A percentile compares a stretch with the other conserved stretches of the same genome.
Conservation (phyloP, 1,140 invertebrate species). For the Phocides pigmalion region DNA sequence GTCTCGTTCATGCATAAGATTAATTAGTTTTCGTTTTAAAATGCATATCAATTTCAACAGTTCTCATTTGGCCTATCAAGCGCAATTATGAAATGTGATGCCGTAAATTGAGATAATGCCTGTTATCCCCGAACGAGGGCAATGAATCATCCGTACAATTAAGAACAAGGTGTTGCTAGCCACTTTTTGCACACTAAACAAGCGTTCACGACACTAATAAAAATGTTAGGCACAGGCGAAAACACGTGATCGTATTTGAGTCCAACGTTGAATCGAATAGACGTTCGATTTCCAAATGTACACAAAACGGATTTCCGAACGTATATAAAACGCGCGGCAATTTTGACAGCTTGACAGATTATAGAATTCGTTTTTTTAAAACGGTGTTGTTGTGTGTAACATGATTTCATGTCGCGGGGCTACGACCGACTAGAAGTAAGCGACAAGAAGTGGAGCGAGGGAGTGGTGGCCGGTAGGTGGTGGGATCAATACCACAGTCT, state of each 20-base stretch:
- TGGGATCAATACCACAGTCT: slow-evolving; percentile 78
- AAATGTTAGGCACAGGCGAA: slow-evolving; percentile 8
- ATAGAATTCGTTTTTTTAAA: slow-evolving; percentile 45
- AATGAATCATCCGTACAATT: slow-evolving; percentile 63
- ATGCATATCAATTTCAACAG: slow-evolving; percentile 22
- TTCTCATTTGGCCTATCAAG: slow-evolving; percentile 34
- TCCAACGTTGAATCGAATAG: too few species aligned
- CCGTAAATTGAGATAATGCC: slow-evolving; percentile 63
- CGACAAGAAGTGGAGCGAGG: slow-evolving; percentile 57
- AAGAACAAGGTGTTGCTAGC: slow-evolving; percentile 42
- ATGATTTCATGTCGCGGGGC: slow-evolving; percentile 68
- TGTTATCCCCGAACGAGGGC: slow-evolving; percentile 52
- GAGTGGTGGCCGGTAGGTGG: slow-evolving; percentile 67
- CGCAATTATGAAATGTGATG: slow-evolving; percentile 62
- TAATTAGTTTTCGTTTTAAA: slow-evolving; percentile 23
- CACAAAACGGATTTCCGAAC: slow-evolving; percentile 21
- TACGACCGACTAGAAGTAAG: slow-evolving; percentile 70
- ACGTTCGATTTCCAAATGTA: slow-evolving; percentile 20
- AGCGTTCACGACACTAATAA: slow-evolving; percentile 30
- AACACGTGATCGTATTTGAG: slow-evolving; percentile 13
- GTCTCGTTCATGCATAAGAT: slow-evolving; percentile 14
- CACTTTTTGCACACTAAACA: slow-evolving; percentile 13
- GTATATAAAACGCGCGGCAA: slow-evolving; percentile 31
- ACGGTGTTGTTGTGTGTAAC: slow-evolving; percentile 44
- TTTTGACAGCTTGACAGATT: slow-evolving; percentile 39